Evolutionary conservation across 2,888 invertebrate species (phyloP).

Genomic region (Bembecia ichneumoniformis): DNA sequence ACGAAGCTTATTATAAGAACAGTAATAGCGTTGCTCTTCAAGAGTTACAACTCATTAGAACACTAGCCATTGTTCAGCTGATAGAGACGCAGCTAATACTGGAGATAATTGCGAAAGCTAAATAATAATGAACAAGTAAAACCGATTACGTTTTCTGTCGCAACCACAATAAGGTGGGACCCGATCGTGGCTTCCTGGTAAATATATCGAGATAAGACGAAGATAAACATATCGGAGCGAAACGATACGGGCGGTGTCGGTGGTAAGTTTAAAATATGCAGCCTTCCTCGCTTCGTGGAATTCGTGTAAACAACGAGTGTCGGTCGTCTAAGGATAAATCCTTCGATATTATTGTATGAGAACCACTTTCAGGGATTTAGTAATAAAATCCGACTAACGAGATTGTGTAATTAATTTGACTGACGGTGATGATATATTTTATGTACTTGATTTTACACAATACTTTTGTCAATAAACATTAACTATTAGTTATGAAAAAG

Average conservation of each 20-base stretch:
- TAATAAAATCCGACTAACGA: no score
- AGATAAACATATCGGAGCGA: slow-evolving; percentile 59
- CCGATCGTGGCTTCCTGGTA: slow-evolving; percentile 52
- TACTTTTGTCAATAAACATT: no score
- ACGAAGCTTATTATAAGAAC: no score
- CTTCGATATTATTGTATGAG: slow-evolving; percentile 44
- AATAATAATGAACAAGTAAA: slow-evolving; percentile 13
- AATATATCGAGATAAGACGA: slow-evolving; percentile 64
- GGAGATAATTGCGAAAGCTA: background rate
- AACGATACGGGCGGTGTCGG: slow-evolving; percentile 35
- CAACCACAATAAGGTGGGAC: slow-evolving; percentile 49
- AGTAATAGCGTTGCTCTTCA: no score
- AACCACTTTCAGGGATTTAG: slow-evolving; percentile 9
- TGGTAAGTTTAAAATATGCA: slow-evolving; percentile 62
- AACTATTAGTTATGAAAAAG: no score
- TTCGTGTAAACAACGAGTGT: slow-evolving; percentile 54
- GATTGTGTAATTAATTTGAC: no score
- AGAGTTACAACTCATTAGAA: no score
- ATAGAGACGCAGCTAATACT: no score
- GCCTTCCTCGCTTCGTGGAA: slow-evolving; percentile 50
- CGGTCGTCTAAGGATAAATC: slow-evolving; percentile 44
- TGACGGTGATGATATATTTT: no score
- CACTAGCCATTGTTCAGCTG: no score
- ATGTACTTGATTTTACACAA: no score
- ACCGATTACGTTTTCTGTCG: slow-evolving; percentile 36